phyloP scores from a whole-genome alignment of 2,113 vertebrate species.

The Rattus norvegicus region DNA sequence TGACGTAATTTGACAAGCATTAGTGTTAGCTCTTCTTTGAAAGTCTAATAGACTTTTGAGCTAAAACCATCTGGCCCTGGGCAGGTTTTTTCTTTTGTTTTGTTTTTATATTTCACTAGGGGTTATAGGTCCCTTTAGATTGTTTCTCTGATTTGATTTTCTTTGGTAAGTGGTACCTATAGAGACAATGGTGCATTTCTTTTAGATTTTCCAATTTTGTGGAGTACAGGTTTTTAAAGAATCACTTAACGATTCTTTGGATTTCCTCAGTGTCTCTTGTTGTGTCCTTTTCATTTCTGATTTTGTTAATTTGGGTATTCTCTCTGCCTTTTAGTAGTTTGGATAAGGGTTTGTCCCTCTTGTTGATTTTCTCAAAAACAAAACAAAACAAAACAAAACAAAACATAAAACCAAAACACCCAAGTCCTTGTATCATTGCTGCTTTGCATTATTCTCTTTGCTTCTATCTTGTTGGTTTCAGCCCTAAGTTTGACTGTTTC shows the following conservation, averaged over 20 bases:
- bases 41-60: neutral
- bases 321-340: neutral
- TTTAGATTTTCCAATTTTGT: neutral
- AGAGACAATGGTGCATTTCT: neutral
- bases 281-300: neutral
- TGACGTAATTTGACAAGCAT: neutral
- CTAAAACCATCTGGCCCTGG: neutral
- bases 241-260: neutral
- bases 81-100: neutral
- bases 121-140: neutral
- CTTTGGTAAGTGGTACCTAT: neutral
- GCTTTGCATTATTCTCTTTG: neutral
- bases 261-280: neutral
- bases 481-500: too few relatives aligned
- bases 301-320: neutral
- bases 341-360: neutral
- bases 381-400: neutral
- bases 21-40: neutral
- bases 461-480: neutral
- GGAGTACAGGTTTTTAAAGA: neutral
- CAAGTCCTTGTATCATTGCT: neutral
- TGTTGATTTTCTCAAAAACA: neutral
- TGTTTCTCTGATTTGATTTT: neutral
- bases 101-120: neutral
- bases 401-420: too few relatives aligned